Evolutionary conservation across 2,888 invertebrate genomes (phyloP).

Genomic region (Coelopa pilipes): DNA sequence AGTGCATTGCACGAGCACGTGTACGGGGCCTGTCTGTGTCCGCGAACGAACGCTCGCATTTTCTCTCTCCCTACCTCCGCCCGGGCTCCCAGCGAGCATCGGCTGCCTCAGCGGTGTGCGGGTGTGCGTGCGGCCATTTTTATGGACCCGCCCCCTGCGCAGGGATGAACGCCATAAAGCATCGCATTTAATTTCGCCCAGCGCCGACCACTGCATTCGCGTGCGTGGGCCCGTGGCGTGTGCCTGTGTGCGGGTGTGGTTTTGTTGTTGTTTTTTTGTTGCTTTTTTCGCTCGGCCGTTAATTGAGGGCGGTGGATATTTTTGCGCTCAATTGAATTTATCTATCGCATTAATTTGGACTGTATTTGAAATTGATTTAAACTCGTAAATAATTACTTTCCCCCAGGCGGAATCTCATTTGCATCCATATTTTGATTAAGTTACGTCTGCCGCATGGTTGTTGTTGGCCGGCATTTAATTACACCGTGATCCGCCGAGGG

Average conservation of each 20-base stretch:
- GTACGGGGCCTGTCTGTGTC: not conserved
- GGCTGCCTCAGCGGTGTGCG: no score
- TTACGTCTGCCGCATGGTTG: no score
- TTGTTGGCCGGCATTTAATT: no score
- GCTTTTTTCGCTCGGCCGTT: not conserved
- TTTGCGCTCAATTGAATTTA: not conserved
- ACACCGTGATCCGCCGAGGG: no score
- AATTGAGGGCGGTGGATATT: not conserved
- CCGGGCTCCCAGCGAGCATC: no score
- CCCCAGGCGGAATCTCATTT: not conserved
- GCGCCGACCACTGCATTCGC: not conserved
- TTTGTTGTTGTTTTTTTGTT: not conserved
- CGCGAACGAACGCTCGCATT: no score
- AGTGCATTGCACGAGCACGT: not conserved
- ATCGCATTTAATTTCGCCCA: constrained; percentile 4
- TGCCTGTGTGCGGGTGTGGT: not conserved
- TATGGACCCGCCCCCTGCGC: no score
- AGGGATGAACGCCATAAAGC: not conserved
- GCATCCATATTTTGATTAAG: not conserved
- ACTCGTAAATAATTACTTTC: not conserved
- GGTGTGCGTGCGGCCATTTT: no score
- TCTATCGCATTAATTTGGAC: not conserved
- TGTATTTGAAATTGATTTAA: constrained; percentile 10
- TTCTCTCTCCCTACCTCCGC: no score
- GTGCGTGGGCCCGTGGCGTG: not conserved